A percentile compares a stretch with the other conserved stretches of the same genome.
These are phyloP conservation scores for Cardiocondyla obscurior DNA, from an alignment of 1,140 invertebrate genomes.

Conservation along the genomic window DNA sequence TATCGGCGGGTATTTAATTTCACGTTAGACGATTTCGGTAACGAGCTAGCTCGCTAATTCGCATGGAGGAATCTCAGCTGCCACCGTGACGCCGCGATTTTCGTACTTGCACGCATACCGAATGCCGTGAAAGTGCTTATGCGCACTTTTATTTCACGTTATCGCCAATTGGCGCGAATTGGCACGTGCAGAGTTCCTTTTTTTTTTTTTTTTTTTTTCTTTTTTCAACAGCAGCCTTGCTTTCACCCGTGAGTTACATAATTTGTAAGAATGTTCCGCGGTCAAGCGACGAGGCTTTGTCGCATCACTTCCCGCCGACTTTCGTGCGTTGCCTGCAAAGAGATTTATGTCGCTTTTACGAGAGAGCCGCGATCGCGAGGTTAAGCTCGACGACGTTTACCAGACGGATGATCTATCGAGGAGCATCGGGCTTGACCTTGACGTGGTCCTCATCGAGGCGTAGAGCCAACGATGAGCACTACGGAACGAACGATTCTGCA, in stretches of 20 bases:
- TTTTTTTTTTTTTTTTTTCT: conserved; percentile 2
- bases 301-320: conserved; percentile 9
- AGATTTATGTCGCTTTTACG: background rate
- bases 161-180: background rate
- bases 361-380: background rate
- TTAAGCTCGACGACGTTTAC: background rate
- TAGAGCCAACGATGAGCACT: conserved; percentile 31
- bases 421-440: conserved; percentile 48
- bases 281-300: conserved; percentile 19
- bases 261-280: conserved; percentile 26
- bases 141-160: conserved; percentile 19
- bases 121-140: conserved; percentile 33
- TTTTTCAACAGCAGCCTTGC: background rate
- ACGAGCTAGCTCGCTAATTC: too few species aligned
- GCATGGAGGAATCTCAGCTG: background rate
- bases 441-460: conserved; percentile 36
- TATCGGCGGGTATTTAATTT: background rate
- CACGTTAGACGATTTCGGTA: background rate
- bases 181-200: conserved; percentile 21
- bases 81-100: background rate
- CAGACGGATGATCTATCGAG: background rate
- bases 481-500: conserved; percentile 61
- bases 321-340: background rate
- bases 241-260: conserved; percentile 45
- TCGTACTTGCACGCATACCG: background rate